Percentiles rank a stretch among this genome's conserved stretches.
Evolutionary conservation across 2,113 vertebrate genomes (phyloP).

Genomic region (Oryzias woworae): DNA sequence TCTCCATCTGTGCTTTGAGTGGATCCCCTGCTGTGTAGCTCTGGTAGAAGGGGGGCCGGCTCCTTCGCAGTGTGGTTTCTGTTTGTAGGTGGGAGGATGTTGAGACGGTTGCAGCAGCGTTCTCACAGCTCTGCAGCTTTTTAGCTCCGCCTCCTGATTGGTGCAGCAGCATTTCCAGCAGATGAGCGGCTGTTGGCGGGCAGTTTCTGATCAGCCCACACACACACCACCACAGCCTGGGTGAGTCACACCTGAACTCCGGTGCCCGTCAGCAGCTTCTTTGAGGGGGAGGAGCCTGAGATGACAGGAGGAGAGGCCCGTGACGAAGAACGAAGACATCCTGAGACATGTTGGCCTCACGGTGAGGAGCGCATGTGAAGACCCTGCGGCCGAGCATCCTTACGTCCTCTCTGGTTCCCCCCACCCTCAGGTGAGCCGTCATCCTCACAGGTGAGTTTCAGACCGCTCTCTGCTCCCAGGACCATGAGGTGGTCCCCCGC

Average conservation of each 20-base stretch:
- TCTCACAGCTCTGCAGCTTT: constrained; percentile 30
- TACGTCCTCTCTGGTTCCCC: neutral
- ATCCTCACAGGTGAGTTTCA: too few species aligned
- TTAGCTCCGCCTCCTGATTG: constrained; percentile 24
- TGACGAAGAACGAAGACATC: neutral
- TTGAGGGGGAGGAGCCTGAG: too few species aligned
- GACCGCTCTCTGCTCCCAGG: too few species aligned
- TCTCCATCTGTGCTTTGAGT: too few species aligned
- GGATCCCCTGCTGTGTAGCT: too few species aligned
- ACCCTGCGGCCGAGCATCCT: constrained; percentile 22
- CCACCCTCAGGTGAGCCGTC: too few species aligned
- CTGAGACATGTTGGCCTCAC: constrained; percentile 27
- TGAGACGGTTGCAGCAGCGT: constrained; percentile 50
- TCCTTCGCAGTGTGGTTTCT: constrained; percentile 74
- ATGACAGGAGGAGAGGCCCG: constrained; percentile 2
- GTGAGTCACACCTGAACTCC: constrained; percentile 21
- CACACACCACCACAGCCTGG: neutral
- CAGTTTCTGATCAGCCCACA: constrained; percentile 30
- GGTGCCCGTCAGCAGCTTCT: too few species aligned
- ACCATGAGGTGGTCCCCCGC: too few species aligned
- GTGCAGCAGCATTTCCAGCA: constrained; percentile 20
- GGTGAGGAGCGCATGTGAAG: constrained; percentile 18
- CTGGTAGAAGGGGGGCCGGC: constrained; percentile 15
- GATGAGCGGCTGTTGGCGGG: constrained; percentile 12
- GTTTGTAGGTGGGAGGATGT: constrained; percentile 71